phyloP scores from a whole-genome alignment of 2,888 invertebrate species.

The Piscicola geometra region DNA sequence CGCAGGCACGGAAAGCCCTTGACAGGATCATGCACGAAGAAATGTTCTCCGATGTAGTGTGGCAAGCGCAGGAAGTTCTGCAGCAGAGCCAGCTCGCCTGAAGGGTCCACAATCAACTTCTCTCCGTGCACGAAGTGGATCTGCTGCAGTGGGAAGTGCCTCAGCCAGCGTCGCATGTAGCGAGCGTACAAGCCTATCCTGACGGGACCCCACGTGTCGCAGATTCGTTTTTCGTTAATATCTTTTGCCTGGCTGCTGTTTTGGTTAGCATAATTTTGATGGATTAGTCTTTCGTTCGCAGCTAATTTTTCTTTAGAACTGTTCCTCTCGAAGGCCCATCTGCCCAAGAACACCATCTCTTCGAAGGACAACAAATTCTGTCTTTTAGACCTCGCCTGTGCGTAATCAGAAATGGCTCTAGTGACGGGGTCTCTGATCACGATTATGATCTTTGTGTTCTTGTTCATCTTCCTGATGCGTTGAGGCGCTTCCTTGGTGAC shows the following conservation, averaged over 20 bases:
- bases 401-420: conserved; percentile 84
- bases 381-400: conserved; percentile 61
- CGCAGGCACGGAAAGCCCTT: conserved; percentile 85
- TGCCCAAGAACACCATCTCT: conserved; percentile 35
- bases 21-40: conserved; percentile 92
- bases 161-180: conserved; percentile 84
- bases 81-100: conserved; percentile 49
- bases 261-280: not conserved
- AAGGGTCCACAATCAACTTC: conserved; percentile 50
- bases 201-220: conserved; percentile 56
- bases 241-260: not conserved
- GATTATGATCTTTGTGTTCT: conserved; percentile 72
- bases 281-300: not conserved
- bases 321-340: not conserved
- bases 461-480: conserved; percentile 77
- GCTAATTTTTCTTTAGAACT: too few relatives aligned
- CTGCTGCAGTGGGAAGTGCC: conserved; percentile 83
- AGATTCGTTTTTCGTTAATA: not conserved
- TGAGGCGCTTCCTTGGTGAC: conserved; percentile 78
- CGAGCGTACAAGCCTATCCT: conserved; percentile 57
- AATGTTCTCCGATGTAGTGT: conserved; percentile 60
- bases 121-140: conserved; percentile 79
- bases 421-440: conserved; percentile 87
- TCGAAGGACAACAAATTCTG: conserved; percentile 45
- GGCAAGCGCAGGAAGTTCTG: conserved; percentile 52